Evolutionary conservation across 2,797 vertebrate genomes (phyloP).

Genomic region (Adelosebastes latens): DNA sequence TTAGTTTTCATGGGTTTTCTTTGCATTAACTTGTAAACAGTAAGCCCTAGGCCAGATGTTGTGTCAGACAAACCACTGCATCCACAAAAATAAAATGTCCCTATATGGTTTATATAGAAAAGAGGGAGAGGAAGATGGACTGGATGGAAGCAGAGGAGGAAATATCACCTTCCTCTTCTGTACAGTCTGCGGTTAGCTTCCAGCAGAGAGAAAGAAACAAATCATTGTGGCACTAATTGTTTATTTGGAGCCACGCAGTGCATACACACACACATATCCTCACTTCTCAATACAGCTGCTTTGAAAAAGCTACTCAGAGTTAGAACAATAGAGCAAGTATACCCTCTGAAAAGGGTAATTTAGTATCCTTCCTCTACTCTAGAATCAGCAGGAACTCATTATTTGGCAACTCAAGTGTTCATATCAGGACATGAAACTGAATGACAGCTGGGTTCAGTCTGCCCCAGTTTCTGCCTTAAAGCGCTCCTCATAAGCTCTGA

Average conservation of each 20-base stretch:
- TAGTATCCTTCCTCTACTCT: not conserved
- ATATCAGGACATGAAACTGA: slow-evolving; percentile 3
- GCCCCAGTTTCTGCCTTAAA: slow-evolving; percentile 35
- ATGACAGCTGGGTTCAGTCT: slow-evolving; percentile 37
- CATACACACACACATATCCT: not conserved
- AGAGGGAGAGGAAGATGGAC: not conserved
- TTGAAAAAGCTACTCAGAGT: not conserved
- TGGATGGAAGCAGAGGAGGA: not conserved
- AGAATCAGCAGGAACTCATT: not conserved
- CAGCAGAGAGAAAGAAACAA: not conserved
- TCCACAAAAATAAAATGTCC: not conserved
- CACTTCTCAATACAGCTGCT: not conserved
- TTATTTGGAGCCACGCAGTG: not conserved
- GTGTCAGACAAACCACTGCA: not conserved
- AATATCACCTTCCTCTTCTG: not conserved
- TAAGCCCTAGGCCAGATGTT: not conserved
- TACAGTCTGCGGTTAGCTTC: not conserved
- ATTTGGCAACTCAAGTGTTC: slow-evolving; percentile 14
- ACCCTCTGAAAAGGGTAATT: not conserved
- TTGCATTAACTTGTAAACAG: not conserved
- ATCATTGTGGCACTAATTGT: not conserved
- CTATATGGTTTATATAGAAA: not conserved
- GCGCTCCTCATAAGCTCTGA: slow-evolving; percentile 2
- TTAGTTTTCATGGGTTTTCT: not conserved
- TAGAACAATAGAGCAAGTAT: not conserved